Conservation (phyloP, 53 echinoderm and acorn worm species). For the Patiria pectinifera region DNA sequence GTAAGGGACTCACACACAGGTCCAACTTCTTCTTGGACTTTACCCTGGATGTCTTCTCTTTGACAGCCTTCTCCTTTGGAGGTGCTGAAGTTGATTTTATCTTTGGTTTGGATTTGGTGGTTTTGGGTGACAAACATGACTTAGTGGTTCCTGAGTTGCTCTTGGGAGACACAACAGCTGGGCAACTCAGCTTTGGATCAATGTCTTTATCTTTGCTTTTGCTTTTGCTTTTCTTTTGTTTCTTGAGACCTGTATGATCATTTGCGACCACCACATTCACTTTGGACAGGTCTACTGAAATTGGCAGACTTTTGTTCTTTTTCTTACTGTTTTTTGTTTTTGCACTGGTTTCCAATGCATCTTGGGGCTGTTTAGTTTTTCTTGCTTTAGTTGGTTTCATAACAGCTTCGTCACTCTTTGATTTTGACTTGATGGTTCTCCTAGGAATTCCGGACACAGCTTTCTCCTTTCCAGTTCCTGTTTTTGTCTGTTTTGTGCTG, state of each 20-base stretch:
- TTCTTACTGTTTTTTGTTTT: constrained; percentile 45
- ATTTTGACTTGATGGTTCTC: constrained; percentile 65
- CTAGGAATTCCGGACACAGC: constrained; percentile 19
- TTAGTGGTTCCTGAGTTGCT: constrained; percentile 3
- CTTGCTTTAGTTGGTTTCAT: constrained; percentile 61
- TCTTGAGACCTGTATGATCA: constrained; percentile 10
- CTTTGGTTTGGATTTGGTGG: constrained; percentile 61
- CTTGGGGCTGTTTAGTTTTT: constrained; percentile 64
- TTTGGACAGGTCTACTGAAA: constrained; percentile 45
- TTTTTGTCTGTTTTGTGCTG: constrained; percentile 30
- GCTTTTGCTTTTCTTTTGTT: constrained; percentile 49
- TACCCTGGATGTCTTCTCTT: constrained; percentile 28
- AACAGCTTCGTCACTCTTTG: constrained; percentile 41
- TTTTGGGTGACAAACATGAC: constrained; percentile 36
- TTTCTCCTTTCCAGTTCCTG: constrained; percentile 21
- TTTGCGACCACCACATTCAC: constrained; percentile 19
- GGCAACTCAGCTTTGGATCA: constrained; percentile 6
- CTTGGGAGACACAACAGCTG: constrained; percentile 10
- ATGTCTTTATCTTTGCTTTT: constrained; percentile 47
- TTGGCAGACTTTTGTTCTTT: constrained; percentile 53
- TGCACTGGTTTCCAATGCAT: constrained; percentile 41
- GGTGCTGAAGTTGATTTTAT: constrained; percentile 19
- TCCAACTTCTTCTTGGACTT: constrained; percentile 46
- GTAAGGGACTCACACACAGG: constrained; percentile 34
- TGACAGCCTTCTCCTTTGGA: constrained; percentile 39